phyloP scores from a whole-genome alignment of 2,888 invertebrate species.

The Adelognathus sp. region DNA sequence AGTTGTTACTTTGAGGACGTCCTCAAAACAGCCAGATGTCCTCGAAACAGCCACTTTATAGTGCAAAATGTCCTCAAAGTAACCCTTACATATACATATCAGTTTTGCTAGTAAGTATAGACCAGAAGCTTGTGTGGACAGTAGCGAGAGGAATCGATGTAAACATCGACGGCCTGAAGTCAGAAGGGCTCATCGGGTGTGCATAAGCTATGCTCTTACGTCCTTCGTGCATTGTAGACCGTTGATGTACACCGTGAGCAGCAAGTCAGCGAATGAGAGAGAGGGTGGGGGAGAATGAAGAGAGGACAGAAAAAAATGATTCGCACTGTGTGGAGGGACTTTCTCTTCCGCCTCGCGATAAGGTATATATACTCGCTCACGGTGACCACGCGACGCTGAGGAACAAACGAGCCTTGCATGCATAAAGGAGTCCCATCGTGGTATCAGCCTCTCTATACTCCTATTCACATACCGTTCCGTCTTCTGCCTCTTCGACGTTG shows the following conservation, averaged over 20 bases:
- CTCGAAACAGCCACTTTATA: too few relatives aligned
- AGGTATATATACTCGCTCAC: conserved; percentile 52
- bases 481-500: conserved; percentile 15
- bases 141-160: conserved; percentile 20
- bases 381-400: conserved; percentile 62
- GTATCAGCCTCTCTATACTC: conserved; percentile 21
- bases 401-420: conserved; percentile 62
- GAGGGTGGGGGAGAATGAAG: conserved; percentile 10
- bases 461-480: background rate
- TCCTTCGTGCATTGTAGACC: too few relatives aligned
- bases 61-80: too few relatives aligned
- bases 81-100: too few relatives aligned
- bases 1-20: too few relatives aligned
- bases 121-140: conserved; percentile 23
- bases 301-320: conserved; percentile 35
- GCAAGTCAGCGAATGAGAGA: conserved; percentile 13
- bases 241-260: conserved; percentile 26
- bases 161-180: too few relatives aligned
- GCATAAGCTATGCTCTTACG: too few relatives aligned
- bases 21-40: too few relatives aligned
- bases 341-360: conserved; percentile 73
- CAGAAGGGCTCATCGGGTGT: too few relatives aligned
- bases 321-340: conserved; percentile 60
- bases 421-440: conserved; percentile 48
- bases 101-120: background rate